Percentiles rank a stretch among this genome's conserved stretches.
Conservation (phyloP, 2,888 invertebrate species). For the Meghimatium bilineatum region DNA sequence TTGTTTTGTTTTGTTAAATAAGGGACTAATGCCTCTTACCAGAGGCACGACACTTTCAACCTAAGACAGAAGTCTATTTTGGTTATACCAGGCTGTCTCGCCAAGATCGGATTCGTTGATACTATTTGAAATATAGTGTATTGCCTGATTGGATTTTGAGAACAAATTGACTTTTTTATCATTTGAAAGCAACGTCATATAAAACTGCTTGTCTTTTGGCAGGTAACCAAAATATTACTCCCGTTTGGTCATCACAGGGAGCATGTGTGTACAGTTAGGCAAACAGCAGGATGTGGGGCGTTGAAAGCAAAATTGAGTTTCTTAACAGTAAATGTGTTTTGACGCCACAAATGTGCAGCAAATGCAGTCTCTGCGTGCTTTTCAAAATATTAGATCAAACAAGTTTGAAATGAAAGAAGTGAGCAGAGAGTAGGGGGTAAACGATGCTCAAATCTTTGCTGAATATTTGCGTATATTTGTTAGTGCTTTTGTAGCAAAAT, state of each 20-base stretch:
- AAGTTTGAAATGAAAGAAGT: not conserved
- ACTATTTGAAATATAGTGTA: no score
- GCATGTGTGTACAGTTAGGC: not conserved
- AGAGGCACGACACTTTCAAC: no score
- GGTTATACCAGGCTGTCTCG: no score
- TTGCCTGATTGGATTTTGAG: no score
- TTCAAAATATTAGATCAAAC: not conserved
- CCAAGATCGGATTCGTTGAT: no score
- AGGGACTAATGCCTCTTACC: no score
- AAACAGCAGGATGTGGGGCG: not conserved
- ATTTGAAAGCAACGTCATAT: no score
- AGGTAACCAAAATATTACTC: not conserved
- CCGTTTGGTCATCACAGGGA: not conserved
- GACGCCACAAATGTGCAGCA: constrained; percentile 13
- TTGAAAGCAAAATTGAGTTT: constrained; percentile 10
- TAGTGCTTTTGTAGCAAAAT: not conserved
- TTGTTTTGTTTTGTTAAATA: no score
- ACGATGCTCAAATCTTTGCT: not conserved
- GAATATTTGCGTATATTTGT: not conserved
- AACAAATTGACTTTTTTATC: no score
- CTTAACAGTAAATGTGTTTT: not conserved
- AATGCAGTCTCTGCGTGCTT: not conserved
- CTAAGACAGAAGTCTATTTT: no score
- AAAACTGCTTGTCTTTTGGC: no score
- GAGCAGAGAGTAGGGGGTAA: no score